These are phyloP conservation scores for Stichopus horrens DNA, from an alignment of 53 echinoderm and acorn worm species.

Conservation along the genomic window DNA sequence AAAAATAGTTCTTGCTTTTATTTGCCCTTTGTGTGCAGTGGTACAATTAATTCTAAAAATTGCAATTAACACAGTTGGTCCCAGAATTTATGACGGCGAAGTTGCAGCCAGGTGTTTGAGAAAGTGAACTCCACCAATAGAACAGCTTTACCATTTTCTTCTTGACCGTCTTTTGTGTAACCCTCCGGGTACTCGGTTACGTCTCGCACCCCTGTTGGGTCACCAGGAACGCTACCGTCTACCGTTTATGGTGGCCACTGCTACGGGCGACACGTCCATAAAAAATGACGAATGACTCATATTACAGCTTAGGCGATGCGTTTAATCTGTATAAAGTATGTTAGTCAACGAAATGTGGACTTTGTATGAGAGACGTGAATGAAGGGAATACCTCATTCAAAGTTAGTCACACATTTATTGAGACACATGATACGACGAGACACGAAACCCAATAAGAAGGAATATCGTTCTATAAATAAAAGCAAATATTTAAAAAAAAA, in stretches of 20 bases:
- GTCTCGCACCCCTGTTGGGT: constrained; percentile 42
- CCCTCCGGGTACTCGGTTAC: constrained; percentile 36
- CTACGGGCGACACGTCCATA: constrained; percentile 27
- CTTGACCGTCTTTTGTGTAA: not conserved
- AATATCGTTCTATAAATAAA: constrained; percentile 18
- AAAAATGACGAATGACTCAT: constrained; percentile 28
- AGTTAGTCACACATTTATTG: constrained; percentile 1
- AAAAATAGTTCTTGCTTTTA: not conserved
- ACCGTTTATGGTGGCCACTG: not conserved
- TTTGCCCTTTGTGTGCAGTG: constrained; percentile 5
- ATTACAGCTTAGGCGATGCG: constrained; percentile 12
- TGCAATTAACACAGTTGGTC: constrained; percentile 42
- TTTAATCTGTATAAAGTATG: not conserved
- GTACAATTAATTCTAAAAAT: constrained; percentile 38
- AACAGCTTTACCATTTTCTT: constrained; percentile 12
- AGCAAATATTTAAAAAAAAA: constrained; percentile 33
- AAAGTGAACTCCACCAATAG: not conserved
- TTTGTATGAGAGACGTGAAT: not conserved
- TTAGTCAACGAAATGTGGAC: constrained; percentile 13
- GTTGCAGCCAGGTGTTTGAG: constrained; percentile 25
- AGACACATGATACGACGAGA: constrained; percentile 23
- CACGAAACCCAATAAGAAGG: not conserved
- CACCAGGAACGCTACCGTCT: constrained; percentile 14
- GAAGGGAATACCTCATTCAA: not conserved
- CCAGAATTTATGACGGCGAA: not conserved